Percentiles rank a stretch among this genome's conserved stretches.
These are phyloP conservation scores for Parambassis ranga DNA, from an alignment of 2,797 vertebrate genomes.

Conservation along the genomic window DNA sequence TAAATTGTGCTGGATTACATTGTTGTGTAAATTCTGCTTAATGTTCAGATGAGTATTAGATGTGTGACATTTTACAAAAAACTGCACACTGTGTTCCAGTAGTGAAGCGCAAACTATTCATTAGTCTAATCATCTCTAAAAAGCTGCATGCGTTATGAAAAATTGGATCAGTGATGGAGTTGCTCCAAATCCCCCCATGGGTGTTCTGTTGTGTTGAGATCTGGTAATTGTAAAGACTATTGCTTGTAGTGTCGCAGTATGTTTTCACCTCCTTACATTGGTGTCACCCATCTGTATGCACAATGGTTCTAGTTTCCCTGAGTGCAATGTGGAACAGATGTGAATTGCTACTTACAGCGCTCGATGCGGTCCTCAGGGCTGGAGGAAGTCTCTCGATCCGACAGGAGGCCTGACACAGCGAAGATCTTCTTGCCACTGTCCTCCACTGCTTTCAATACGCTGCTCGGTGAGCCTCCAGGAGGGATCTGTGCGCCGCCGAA, in stretches of 20 bases:
- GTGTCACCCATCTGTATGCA: background rate
- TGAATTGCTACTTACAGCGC: conserved; percentile 90
- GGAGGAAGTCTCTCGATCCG: conserved; percentile 96
- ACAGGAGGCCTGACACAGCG: conserved; percentile 97
- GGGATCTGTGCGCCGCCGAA: conserved; percentile 93
- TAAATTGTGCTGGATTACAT: background rate
- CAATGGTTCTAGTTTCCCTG: background rate
- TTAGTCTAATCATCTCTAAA: background rate
- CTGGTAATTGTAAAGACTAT: background rate
- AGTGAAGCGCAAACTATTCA: background rate
- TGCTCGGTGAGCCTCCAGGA: conserved; percentile 90
- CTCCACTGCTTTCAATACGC: conserved; percentile 92
- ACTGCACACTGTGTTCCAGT: no score
- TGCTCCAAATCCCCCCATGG: background rate
- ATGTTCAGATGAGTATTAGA: background rate
- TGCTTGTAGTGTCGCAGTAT: background rate
- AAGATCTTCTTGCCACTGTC: conserved; percentile 99
- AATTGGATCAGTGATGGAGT: background rate
- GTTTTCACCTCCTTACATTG: background rate
- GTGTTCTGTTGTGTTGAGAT: background rate
- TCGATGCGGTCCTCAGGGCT: conserved; percentile 98
- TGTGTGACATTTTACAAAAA: background rate
- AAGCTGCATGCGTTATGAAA: background rate
- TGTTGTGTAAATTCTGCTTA: no score
- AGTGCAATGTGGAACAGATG: conserved; percentile 1